These are phyloP conservation scores for Enteromius mattozi DNA, from an alignment of 2,797 vertebrate species.

Conservation along the genomic window DNA sequence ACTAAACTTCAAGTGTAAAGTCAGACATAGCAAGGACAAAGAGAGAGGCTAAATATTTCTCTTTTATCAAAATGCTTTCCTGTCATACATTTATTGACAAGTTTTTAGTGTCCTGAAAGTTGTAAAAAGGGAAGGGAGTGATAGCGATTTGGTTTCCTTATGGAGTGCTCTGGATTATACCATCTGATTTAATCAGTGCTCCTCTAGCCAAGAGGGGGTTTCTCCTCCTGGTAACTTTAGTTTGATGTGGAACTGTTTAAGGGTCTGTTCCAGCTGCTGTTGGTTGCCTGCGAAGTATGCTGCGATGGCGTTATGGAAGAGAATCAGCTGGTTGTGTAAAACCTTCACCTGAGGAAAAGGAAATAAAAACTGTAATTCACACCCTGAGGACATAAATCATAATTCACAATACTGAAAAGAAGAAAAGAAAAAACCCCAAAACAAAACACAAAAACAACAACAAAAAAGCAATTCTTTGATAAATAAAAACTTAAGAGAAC, in stretches of 20 bases:
- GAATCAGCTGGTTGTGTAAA: slow-evolving; percentile 96
- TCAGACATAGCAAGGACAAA: slow-evolving; percentile 18
- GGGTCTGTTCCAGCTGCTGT: slow-evolving; percentile 97
- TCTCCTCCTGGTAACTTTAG: slow-evolving; percentile 97
- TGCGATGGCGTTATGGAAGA: slow-evolving; percentile 97
- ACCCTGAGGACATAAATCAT: not conserved
- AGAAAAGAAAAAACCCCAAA: not conserved
- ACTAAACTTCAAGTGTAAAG: slow-evolving; percentile 34
- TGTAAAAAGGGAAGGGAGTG: slow-evolving; percentile 32
- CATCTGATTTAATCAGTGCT: slow-evolving; percentile 81
- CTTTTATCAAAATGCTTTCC: slow-evolving; percentile 31
- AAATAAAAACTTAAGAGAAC: too few relatives aligned
- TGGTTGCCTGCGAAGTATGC: slow-evolving; percentile 98
- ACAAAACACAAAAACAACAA: too few relatives aligned
- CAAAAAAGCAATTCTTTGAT: not conserved
- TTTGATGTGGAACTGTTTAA: slow-evolving; percentile 99
- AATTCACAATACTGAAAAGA: not conserved
- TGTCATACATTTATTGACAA: slow-evolving; percentile 35
- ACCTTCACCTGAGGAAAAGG: slow-evolving; percentile 88
- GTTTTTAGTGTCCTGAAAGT: slow-evolving; percentile 52
- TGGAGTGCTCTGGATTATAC: slow-evolving; percentile 31
- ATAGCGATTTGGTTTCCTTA: slow-evolving; percentile 35
- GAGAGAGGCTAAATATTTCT: slow-evolving; percentile 27
- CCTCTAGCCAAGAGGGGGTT: slow-evolving; percentile 95
- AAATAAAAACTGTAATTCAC: not conserved